phyloP scores from a whole-genome alignment of 2,888 invertebrate species.

The Chirona hameri region DNA sequence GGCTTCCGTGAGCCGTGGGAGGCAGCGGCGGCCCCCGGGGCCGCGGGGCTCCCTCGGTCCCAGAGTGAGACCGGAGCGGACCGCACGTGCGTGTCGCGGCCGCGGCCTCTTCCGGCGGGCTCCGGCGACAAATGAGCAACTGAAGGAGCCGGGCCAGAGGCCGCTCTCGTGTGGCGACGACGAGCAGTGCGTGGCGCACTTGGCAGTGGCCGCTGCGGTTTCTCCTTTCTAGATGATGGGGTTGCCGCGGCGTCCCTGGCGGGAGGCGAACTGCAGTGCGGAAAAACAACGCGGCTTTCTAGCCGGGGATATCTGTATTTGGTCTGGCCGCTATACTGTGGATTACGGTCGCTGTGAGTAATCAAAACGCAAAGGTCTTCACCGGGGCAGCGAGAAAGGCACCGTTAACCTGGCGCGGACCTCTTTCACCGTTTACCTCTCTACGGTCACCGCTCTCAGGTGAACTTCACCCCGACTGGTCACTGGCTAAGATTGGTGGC shows the following conservation, averaged over 20 bases:
- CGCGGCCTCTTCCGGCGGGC: no score
- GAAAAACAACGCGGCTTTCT: constrained; percentile 2
- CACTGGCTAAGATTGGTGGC: no score
- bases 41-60: no score
- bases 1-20: no score
- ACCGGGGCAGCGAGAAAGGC: not conserved
- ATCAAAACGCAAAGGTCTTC: not conserved
- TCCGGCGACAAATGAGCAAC: not conserved
- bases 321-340: not conserved
- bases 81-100: no score
- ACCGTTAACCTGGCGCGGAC: no score
- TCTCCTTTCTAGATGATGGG: constrained; percentile 9
- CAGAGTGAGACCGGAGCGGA: no score
- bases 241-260: not conserved
- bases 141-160: not conserved
- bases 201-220: not conserved
- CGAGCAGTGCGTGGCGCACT: not conserved
- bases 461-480: no score
- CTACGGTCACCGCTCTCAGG: no score
- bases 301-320: not conserved
- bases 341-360: not conserved
- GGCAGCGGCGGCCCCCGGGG: no score
- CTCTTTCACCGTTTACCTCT: no score
- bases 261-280: not conserved
- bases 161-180: not conserved